Evolutionary conservation across 2,888 invertebrate genomes (phyloP).

Genomic region (Agelastica alni): DNA sequence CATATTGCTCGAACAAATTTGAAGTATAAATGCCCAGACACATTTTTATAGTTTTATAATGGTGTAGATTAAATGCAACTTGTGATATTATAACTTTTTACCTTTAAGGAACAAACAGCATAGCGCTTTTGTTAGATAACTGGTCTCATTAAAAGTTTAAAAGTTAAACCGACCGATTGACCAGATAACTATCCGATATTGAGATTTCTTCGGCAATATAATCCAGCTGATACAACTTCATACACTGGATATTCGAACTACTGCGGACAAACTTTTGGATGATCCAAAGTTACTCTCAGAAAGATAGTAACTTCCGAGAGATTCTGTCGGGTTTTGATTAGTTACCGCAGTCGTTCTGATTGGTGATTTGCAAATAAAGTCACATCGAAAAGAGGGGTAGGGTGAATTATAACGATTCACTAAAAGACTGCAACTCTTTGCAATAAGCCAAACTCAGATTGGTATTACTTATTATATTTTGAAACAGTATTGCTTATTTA

Average conservation of each 20-base stretch:
- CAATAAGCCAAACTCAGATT: too few relatives aligned
- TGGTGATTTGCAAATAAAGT: not conserved
- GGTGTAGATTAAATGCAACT: too few relatives aligned
- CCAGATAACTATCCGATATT: constrained; percentile 43
- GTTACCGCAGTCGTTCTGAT: not conserved
- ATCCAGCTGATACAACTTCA: constrained; percentile 11
- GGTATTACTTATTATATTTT: too few relatives aligned
- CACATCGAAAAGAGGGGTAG: not conserved
- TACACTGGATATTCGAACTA: constrained; percentile 14
- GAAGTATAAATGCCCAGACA: too few relatives aligned
- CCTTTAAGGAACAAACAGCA: too few relatives aligned
- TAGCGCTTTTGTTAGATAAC: too few relatives aligned
- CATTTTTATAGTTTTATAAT: too few relatives aligned
- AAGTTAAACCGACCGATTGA: constrained; percentile 48
- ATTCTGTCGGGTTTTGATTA: not conserved
- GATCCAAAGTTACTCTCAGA: constrained; percentile 16
- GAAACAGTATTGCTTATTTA: too few relatives aligned
- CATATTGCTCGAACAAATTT: too few relatives aligned
- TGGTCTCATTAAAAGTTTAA: constrained; percentile 45
- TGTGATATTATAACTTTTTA: too few relatives aligned
- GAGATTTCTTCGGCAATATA: constrained; percentile 17
- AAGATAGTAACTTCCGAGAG: too few relatives aligned
- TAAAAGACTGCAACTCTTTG: too few relatives aligned
- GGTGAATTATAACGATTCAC: not conserved
- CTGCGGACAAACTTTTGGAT: constrained; percentile 12